These are phyloP conservation scores for Pyrochroa serraticornis DNA, from an alignment of 2,888 invertebrate species.

Conservation along the genomic window DNA sequence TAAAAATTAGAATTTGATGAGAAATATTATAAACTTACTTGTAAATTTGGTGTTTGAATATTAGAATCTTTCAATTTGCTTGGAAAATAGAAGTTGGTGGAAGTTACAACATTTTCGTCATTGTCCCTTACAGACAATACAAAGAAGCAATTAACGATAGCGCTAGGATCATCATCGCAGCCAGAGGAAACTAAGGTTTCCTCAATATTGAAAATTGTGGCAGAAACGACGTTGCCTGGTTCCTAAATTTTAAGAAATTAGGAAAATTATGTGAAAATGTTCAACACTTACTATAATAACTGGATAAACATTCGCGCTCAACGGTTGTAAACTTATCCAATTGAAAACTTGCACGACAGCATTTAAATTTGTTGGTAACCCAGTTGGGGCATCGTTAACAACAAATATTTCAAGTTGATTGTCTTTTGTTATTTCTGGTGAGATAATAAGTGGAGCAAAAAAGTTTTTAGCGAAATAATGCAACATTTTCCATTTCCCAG, in stretches of 20 bases:
- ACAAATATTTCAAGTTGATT: constrained; percentile 66
- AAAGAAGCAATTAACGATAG: constrained; percentile 56
- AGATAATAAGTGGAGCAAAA: constrained; percentile 79
- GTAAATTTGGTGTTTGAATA: too few species aligned
- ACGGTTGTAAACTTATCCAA: too few species aligned
- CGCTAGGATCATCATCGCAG: constrained; percentile 47
- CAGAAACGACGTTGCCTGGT: constrained; percentile 17
- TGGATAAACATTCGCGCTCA: background rate
- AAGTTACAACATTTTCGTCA: constrained; percentile 56
- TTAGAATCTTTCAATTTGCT: constrained; percentile 45
- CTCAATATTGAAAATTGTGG: constrained; percentile 37
- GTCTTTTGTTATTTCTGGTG: constrained; percentile 58
- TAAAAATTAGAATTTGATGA: background rate
- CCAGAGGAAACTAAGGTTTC: constrained; percentile 45
- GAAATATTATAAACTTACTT: background rate
- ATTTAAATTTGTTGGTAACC: constrained; percentile 49
- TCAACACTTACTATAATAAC: background rate
- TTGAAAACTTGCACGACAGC: constrained; percentile 62
- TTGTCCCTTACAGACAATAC: constrained; percentile 57
- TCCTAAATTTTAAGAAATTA: constrained; percentile 4
- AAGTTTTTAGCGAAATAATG: constrained; percentile 89
- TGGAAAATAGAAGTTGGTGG: constrained; percentile 74
- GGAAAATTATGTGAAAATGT: too few species aligned
- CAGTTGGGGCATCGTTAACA: constrained; percentile 63
- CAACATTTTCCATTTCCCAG: constrained; percentile 58